phyloP scores from a whole-genome alignment of 2,113 vertebrate species.

The Bucco capensis region DNA sequence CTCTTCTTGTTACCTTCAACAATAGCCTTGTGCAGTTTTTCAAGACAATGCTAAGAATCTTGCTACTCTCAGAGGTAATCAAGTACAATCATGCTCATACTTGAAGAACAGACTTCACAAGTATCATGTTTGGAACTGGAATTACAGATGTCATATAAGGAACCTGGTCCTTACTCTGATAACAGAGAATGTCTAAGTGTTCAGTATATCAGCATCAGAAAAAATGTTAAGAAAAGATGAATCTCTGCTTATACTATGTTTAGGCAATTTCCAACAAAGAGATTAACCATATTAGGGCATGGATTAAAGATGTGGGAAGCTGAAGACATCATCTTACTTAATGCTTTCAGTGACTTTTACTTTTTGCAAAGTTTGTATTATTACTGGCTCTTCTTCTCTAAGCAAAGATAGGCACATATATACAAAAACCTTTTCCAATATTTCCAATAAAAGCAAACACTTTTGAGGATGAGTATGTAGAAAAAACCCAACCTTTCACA shows the following conservation, averaged over 20 bases:
- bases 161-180: neutral
- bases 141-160: neutral
- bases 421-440: neutral
- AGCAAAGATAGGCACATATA: neutral
- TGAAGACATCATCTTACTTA: neutral
- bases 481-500: neutral
- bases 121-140: neutral
- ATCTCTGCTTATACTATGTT: neutral
- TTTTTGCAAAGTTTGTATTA: neutral
- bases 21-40: neutral
- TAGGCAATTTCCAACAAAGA: neutral
- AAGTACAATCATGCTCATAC: neutral
- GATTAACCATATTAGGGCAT: neutral
- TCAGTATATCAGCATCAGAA: accelerated
- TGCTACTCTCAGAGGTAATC: neutral
- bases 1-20: neutral
- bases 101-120: neutral
- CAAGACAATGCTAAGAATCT: neutral
- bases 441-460: neutral
- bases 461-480: neutral
- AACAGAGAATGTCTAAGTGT: neutral
- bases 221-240: neutral
- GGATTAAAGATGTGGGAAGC: neutral
- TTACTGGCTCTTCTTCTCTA: neutral
- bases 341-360: neutral